These are phyloP conservation scores for Venusia cambrica DNA, from an alignment of 2,888 invertebrate species.

Conservation along the genomic window DNA sequence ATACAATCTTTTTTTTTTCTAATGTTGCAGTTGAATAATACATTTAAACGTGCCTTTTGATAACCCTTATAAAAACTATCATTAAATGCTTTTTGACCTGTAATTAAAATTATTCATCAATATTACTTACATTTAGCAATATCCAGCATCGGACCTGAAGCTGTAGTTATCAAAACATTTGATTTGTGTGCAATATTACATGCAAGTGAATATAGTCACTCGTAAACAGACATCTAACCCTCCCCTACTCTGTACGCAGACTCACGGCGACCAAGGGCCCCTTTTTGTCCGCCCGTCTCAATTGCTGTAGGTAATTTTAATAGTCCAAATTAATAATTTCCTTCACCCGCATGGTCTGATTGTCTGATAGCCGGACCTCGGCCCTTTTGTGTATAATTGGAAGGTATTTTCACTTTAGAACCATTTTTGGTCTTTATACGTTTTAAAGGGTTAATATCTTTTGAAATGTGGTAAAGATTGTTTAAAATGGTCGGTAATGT, in stretches of 20 bases:
- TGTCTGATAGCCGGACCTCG: conserved; percentile 36
- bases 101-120: too few species aligned
- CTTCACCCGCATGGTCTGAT: conserved; percentile 51
- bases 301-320: conserved; percentile 64
- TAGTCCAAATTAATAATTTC: conserved; percentile 68
- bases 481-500: conserved; percentile 17
- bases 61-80: too few species aligned
- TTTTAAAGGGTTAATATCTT: conserved; percentile 14
- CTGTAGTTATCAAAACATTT: too few species aligned
- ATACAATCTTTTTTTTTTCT: too few species aligned
- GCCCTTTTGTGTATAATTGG: conserved; percentile 59
- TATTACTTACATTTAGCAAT: too few species aligned
- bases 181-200: too few species aligned
- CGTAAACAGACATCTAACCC: background rate
- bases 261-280: conserved; percentile 39
- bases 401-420: conserved; percentile 49
- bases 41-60: too few species aligned
- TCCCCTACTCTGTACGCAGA: conserved; percentile 19
- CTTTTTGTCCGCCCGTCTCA: conserved; percentile 52
- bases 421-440: conserved; percentile 37
- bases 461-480: conserved; percentile 21
- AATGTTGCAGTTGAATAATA: too few species aligned
- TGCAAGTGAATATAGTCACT: too few species aligned
- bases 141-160: too few species aligned
- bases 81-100: too few species aligned